These are phyloP conservation scores for Silurus meridionalis DNA, from an alignment of 2,113 vertebrate species.

Conservation along the genomic window DNA sequence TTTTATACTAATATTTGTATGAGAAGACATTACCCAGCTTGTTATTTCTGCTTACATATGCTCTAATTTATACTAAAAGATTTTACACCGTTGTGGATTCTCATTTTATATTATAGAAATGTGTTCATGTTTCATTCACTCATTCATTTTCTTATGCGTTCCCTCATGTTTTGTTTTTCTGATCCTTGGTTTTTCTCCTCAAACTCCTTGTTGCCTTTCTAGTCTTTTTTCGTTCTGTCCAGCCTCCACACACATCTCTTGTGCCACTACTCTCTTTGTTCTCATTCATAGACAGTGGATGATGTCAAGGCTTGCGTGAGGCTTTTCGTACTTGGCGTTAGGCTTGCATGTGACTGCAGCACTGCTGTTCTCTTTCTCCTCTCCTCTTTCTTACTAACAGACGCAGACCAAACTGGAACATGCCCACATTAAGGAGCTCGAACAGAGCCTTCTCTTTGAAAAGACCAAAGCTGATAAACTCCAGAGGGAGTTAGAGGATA, in stretches of 20 bases:
- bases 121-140: slow-evolving; percentile 1
- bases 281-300: slow-evolving; percentile 68
- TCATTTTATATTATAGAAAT: neutral
- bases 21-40: neutral
- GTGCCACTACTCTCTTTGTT: slow-evolving; percentile 63
- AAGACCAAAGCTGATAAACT: slow-evolving; percentile 96
- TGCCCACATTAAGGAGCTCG: slow-evolving; percentile 93
- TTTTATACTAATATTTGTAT: neutral
- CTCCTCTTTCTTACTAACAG: slow-evolving; percentile 80
- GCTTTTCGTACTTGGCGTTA: slow-evolving; percentile 67
- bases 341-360: slow-evolving; percentile 86
- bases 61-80: neutral
- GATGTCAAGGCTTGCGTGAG: slow-evolving; percentile 81
- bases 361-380: slow-evolving; percentile 72
- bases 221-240: slow-evolving; percentile 47
- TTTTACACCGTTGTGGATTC: neutral
- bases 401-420: slow-evolving; percentile 95
- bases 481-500: slow-evolving; percentile 94
- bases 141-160: slow-evolving; percentile 18
- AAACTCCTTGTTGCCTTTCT: slow-evolving; percentile 42
- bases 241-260: slow-evolving; percentile 25
- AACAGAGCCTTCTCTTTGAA: slow-evolving; percentile 93
- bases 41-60: neutral
- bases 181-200: neutral
- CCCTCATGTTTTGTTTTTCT: neutral